Evolutionary conservation across 2,888 invertebrate species (phyloP).

Genomic region (Cheilosia variabilis): DNA sequence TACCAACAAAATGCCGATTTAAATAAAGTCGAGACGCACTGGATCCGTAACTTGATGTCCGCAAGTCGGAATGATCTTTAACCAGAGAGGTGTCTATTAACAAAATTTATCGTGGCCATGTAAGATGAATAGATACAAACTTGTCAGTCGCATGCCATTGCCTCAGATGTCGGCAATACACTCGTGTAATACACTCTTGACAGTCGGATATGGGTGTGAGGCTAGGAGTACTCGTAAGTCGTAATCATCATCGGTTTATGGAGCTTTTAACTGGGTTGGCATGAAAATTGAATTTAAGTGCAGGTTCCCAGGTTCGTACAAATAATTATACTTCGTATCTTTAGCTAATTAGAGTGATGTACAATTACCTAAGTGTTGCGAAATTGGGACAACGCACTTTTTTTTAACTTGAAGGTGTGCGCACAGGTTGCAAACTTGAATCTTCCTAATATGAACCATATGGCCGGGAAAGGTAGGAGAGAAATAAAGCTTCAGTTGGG

Average conservation of each 20-base stretch:
- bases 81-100: background rate
- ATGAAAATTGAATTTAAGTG: conserved; percentile 45
- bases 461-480: background rate
- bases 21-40: background rate
- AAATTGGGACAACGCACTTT: background rate
- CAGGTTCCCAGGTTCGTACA: conserved; percentile 28
- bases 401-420: background rate
- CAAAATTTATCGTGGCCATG: background rate
- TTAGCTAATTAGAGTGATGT: conserved; percentile 28
- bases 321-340: background rate
- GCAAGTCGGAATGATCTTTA: background rate
- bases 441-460: background rate
- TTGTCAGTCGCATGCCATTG: background rate
- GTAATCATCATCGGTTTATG: conserved; percentile 58
- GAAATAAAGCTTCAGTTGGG: background rate
- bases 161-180: background rate
- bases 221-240: background rate
- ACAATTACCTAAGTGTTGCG: background rate
- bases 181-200: background rate
- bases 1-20: background rate
- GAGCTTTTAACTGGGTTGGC: conserved; percentile 48
- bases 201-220: conserved; percentile 33
- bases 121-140: background rate
- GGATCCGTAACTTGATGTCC: conserved; percentile 17
- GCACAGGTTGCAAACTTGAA: background rate